Percentiles rank a stretch among this genome's conserved stretches.
Conservation (phyloP, 2,797 vertebrate genomes). For the Dendrocincla tyrannina region DNA sequence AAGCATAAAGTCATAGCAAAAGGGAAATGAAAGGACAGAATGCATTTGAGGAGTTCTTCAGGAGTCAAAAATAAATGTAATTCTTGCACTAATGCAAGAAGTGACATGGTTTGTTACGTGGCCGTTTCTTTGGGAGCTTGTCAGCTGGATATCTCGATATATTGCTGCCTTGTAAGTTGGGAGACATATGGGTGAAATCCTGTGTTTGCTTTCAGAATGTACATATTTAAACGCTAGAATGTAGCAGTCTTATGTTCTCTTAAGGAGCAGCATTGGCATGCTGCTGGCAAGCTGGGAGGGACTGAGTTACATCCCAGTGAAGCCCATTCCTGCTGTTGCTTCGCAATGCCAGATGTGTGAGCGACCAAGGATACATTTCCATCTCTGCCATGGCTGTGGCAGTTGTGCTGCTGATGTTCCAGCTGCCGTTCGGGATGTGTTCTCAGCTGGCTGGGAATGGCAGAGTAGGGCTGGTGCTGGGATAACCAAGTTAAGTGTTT, state of each 20-base stretch:
- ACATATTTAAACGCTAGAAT: not conserved
- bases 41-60: not conserved
- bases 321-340: not conserved
- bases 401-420: not conserved
- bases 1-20: constrained; percentile 14
- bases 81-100: not conserved
- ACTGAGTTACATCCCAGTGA: not conserved
- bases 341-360: not conserved
- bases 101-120: not conserved
- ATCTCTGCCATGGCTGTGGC: not conserved
- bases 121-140: not conserved
- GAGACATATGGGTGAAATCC: not conserved
- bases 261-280: not conserved
- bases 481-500: constrained; percentile 32
- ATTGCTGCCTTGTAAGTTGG: not conserved
- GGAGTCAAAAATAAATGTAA: not conserved
- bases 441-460: constrained; percentile 16
- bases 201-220: not conserved
- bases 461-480: constrained; percentile 19
- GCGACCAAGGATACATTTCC: not conserved
- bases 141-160: not conserved
- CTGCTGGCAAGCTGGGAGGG: not conserved
- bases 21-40: not conserved
- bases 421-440: not conserved
- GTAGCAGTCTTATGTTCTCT: not conserved